Evolutionary conservation across 2,888 invertebrate species (phyloP), one percentile per base, ranked within the genome.

Genomic region (Deilephila elpenor): DNA sequence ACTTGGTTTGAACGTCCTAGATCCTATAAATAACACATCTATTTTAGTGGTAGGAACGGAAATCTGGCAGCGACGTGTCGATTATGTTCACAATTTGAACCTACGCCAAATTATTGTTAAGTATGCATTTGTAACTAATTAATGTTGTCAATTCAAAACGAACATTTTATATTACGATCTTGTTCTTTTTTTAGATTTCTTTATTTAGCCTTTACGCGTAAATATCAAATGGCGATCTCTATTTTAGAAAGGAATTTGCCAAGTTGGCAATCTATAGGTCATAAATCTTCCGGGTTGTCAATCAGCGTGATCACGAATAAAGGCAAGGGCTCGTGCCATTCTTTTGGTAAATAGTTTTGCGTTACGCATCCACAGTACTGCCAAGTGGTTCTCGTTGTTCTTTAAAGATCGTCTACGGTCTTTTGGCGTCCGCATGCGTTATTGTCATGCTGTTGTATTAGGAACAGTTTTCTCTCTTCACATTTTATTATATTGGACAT

Each of bases 101-200:
- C 60, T 73, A 76, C 88, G 90, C 89, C 90, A 90, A 88, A 80
- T 80, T 76, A 73, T 76, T 79, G 78, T 78, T 77, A 81, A 76
- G 73, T 74, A 70, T 76, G 73, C 78, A 76, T 79, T 74, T 78
- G 75, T 75, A 75, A 77, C 75, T 79, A 79, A 80, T 82, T 80
- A 78, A 74, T 73, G 29, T 67, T 77, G 77, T 78, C 75, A 78
- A 77, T 77, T 75, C 3, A 14, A 67, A 67, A 25, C 44, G 67
- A 56, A 25, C 25, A 25, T 67, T 20, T 60, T 5, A 14, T 17
- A 25, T 25, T 17, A 29, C 17, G 17, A 5, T 29, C 11, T 17
- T 17, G 14, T 60, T 60, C 60, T 60, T 60, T 32, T 25, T 60
- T 25, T 60, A 60, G 60, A 60, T 29, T 29, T 60, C 29, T 60